Base-by-base conservation (phyloP, 2,888 invertebrate genomes). In the Alsophila aescularia region DNA sequence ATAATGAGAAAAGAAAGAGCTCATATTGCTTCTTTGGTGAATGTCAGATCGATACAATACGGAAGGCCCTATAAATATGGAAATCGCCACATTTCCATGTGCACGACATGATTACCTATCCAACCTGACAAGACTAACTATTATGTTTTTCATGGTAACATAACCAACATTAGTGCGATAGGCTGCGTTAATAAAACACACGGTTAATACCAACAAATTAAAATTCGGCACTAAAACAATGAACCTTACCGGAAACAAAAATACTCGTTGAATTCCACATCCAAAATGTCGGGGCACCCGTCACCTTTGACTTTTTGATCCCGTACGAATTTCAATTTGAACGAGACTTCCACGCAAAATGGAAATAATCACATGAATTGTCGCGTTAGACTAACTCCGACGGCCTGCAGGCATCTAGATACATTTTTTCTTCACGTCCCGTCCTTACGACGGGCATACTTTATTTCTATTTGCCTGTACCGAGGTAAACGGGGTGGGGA, bases 401-500 rank as follows among this genome's bases (percentile, higher is more conserved):
- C 69, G 60, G 71, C 75, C 77, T 74, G 69, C 69, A 81, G 80
- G 80, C 80, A 78, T 77, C 73, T 71, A 75, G 79, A 80, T 77
- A 71, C 74, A 76, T 75, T 85, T 87, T 87, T 87, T 84, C 81
- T 79, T 80, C 72, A 81, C 84, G 79, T 81, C 84, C 81, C 80
- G 76, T 85, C 84, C 86, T 87, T 85, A 83, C 83, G 79, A 84
- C 83, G 85, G 84, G 62, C 62, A 58, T 62, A 90, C 87, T 90
- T 90, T 89, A 90, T 90, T 90, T 90, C 89, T 90, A 90, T 89
- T 90, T 90, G 87, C 80, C 84, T 81, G 84, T 83, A 81, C 77
- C 73, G 88, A 87, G 90, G 88, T 87, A 81, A 80, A 72, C 81
- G 76, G 76, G 79, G 52, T 72, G 73, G 77, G 75, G 72, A 56